Evolutionary conservation across 2,797 vertebrate genomes (phyloP), one percentile per base, ranked within the genome.

Genomic region (Xerus rutilus): DNA sequence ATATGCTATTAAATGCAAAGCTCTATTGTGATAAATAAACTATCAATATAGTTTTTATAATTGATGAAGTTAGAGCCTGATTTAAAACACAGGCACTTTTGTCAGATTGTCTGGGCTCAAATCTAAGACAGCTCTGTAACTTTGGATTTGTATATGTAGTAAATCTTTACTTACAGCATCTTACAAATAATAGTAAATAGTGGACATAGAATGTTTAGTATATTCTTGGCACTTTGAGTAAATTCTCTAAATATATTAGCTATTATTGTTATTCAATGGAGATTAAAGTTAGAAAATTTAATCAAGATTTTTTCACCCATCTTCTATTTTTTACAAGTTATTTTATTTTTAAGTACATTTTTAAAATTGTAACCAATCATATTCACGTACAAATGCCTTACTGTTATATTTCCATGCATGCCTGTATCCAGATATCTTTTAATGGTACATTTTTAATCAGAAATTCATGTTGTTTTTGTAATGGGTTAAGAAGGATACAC

Each of bases 381-480:
- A 67, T 67, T 67, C n/a, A 67, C 14, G 6, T 67, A n/a, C 6
- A 67, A 67, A 67, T 67, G 64, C 32, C 30, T 67, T 67, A 67
- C 15, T 67, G 65, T 67, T 2, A 67, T n/a, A 67, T 67, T 67
- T 67, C 14, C 15, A 62, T 62, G 23, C 59, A 62, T 62, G 59
- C 23, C 25, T 25, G 8, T n/a, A 67, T 67, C 2, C 32, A 91
- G 52, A 45, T 2, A 45, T 86, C 7, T 83, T 89, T 84, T 77
- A 91, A 52, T 72, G 74, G 12, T 83, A 57, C 49, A 52, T 65
- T 87, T 93, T 70, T 45, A 88, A 69, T 84, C 4, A 67, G 30
- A 84, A 88, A 82, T 69, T 35, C 7, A 57, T 25, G 5, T 76
- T 62, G 65, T 30, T 92, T 94, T 88, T 93, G 43, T 25, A 86